These are phyloP conservation scores for Ia io DNA, from an alignment of 2,113 vertebrate genomes.

Conservation along the genomic window DNA sequence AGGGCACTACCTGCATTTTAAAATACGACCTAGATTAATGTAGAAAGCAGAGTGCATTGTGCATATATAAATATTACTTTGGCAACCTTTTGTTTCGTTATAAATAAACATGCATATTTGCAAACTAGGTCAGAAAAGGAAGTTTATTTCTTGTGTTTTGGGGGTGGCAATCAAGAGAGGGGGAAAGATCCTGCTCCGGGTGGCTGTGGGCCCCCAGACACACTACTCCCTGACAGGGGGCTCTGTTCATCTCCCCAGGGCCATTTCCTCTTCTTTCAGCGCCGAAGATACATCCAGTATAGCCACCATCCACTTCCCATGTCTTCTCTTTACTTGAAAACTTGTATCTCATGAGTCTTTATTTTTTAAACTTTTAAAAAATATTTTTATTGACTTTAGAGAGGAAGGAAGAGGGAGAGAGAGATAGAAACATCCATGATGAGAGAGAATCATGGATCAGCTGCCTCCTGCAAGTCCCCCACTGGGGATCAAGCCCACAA, in stretches of 20 bases:
- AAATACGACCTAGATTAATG: not conserved
- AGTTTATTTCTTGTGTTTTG: slow-evolving; percentile 14
- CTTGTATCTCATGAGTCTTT: not conserved
- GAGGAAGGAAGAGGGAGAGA: no score
- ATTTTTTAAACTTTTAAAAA: no score
- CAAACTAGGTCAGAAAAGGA: not conserved
- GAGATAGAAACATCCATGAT: no score
- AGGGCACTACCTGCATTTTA: not conserved
- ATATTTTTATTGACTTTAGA: no score
- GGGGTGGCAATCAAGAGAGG: not conserved
- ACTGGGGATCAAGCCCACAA: no score
- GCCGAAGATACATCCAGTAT: not conserved
- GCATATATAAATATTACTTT: not conserved
- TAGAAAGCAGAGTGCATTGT: not conserved
- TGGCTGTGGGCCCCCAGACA: not conserved
- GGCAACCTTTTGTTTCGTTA: not conserved
- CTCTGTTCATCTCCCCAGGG: not conserved
- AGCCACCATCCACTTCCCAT: not conserved
- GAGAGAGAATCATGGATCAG: no score
- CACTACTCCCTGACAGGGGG: accelerated
- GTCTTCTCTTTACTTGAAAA: not conserved
- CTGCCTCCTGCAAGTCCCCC: no score
- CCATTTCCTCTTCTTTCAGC: not conserved
- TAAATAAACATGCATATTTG: not conserved
- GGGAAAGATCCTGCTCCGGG: not conserved